Evolutionary conservation across 2,888 invertebrate species (phyloP).

Genomic region (Julus scanicus): DNA sequence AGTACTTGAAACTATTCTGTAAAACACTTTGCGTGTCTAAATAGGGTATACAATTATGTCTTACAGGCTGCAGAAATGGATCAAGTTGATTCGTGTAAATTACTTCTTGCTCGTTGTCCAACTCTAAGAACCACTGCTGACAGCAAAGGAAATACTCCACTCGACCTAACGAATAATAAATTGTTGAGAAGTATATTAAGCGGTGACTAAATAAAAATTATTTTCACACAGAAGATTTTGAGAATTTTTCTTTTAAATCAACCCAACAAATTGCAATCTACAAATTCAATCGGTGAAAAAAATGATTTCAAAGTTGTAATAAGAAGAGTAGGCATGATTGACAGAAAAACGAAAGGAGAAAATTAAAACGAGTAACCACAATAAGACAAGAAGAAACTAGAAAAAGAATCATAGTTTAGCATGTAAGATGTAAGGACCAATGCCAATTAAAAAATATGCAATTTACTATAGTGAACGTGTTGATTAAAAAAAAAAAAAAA

Average conservation of each 20-base stretch:
- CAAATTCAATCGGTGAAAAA: conserved; percentile 1
- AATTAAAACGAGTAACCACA: neutral
- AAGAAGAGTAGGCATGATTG: neutral
- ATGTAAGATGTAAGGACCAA: neutral
- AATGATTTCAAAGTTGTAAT: conserved; percentile 22
- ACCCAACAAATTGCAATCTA: conserved; percentile 22
- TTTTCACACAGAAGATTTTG: neutral
- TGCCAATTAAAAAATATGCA: neutral
- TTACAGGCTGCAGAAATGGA: conserved; percentile 51
- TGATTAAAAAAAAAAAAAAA: neutral
- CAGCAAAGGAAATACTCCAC: conserved; percentile 36
- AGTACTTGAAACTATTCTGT: neutral
- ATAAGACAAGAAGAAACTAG: neutral
- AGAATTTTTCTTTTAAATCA: neutral
- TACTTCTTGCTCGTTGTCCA: conserved; percentile 44
- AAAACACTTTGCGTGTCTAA: too few relatives aligned
- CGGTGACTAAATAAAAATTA: neutral
- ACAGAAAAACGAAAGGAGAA: neutral
- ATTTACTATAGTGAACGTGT: neutral
- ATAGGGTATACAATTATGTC: neutral
- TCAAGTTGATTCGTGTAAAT: conserved; percentile 30
- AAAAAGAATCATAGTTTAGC: neutral
- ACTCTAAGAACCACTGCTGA: neutral
- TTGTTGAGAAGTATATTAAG: neutral
- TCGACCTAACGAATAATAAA: neutral